Evolutionary conservation across 2,113 vertebrate genomes (phyloP).

Genomic region (Halichoerus grypus): DNA sequence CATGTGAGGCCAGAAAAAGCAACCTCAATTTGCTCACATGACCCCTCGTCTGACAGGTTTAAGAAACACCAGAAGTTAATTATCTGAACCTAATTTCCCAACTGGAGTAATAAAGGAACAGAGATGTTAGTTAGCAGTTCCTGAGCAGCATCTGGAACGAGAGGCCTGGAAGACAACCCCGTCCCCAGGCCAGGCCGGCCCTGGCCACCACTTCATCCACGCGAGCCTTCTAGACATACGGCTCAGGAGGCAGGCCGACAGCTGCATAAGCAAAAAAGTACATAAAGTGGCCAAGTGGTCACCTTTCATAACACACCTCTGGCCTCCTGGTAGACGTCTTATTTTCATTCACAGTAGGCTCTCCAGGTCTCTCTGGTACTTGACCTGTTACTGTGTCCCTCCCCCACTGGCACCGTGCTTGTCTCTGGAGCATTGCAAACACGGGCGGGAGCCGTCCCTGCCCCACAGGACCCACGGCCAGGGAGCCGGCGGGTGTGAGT

Average conservation of each 20-base stretch:
- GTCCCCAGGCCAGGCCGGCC: not conserved
- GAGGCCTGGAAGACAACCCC: not conserved
- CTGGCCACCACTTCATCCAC: accelerated
- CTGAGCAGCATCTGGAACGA: not conserved
- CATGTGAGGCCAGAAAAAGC: not conserved
- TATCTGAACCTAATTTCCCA: not conserved
- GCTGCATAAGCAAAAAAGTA: not conserved
- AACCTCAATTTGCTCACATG: not conserved
- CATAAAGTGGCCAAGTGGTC: not conserved
- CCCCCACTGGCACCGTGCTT: too few species aligned
- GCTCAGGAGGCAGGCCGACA: not conserved
- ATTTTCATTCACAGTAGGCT: not conserved
- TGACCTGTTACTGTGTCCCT: not conserved
- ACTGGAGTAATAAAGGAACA: not conserved
- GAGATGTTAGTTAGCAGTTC: not conserved
- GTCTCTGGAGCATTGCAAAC: not conserved
- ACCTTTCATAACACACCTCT: not conserved
- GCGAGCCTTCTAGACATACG: not conserved
- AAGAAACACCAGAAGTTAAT: constrained; percentile 4
- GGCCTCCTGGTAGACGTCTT: not conserved
- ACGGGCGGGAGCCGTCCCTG: too few species aligned
- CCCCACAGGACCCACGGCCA: not conserved
- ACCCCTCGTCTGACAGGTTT: not conserved
- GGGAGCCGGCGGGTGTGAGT: not conserved
- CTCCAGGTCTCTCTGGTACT: not conserved